Evolutionary conservation across 2,797 vertebrate genomes (phyloP).

Genomic region (Furcifer pardalis): DNA sequence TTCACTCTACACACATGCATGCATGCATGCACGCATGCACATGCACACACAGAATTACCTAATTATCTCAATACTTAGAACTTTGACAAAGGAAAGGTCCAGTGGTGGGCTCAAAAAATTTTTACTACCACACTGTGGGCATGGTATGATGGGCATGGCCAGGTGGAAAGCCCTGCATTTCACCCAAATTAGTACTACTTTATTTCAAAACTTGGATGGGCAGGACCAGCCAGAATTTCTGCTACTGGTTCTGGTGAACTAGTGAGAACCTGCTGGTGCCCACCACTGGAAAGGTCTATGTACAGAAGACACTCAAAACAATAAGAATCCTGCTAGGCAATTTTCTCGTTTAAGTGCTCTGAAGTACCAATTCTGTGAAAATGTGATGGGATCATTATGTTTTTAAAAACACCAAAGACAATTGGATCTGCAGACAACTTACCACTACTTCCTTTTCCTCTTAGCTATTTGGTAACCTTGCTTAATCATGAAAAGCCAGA

Average conservation of each 20-base stretch:
- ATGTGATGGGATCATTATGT: conserved; percentile 44
- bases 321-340: conserved; percentile 29
- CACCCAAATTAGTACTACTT: too few species aligned
- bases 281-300: background rate
- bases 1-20: background rate
- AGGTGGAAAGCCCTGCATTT: too few species aligned
- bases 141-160: too few species aligned
- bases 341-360: conserved; percentile 37
- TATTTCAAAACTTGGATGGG: too few species aligned
- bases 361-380: conserved; percentile 30
- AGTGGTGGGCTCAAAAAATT: too few species aligned
- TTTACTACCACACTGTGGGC: too few species aligned
- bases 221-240: too few species aligned
- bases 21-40: background rate
- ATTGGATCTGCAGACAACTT: conserved; percentile 38
- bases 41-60: conserved; percentile 8
- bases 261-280: too few species aligned
- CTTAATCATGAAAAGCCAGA: conserved; percentile 36
- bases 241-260: too few species aligned
- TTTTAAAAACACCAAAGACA: conserved; percentile 28
- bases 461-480: conserved; percentile 25
- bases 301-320: conserved; percentile 27
- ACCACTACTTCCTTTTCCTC: conserved; percentile 18
- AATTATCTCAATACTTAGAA: conserved; percentile 21
- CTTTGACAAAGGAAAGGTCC: conserved; percentile 11